phyloP scores from a whole-genome alignment of 2,888 invertebrate genomes.

The Oeneis ivallda region DNA sequence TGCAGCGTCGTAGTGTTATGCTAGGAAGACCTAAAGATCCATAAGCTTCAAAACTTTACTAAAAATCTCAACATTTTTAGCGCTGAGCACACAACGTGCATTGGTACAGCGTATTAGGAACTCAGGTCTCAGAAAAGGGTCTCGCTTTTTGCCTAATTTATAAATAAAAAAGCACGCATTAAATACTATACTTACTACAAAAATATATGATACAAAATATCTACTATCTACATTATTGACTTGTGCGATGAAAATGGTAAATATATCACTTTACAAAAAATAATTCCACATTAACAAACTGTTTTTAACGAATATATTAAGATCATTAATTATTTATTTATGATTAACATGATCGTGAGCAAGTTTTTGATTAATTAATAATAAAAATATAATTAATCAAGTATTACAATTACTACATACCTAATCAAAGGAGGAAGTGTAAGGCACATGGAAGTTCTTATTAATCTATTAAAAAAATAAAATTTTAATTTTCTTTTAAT shows the following conservation, averaged over 20 bases:
- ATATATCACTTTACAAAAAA: slow-evolving; percentile 10
- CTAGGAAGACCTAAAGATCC: too few relatives aligned
- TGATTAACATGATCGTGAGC: not conserved
- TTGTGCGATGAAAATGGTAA: slow-evolving; percentile 35
- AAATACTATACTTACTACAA: slow-evolving; percentile 46
- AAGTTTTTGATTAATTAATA: too few relatives aligned
- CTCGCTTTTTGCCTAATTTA: slow-evolving; percentile 8
- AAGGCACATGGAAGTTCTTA: too few relatives aligned
- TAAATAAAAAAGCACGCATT: slow-evolving; percentile 24
- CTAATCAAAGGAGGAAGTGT: too few relatives aligned
- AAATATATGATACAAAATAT: slow-evolving; percentile 58
- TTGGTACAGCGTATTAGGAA: not conserved
- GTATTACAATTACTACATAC: too few relatives aligned
- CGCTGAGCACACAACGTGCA: too few relatives aligned
- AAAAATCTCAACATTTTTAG: too few relatives aligned
- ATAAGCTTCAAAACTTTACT: too few relatives aligned
- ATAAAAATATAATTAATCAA: too few relatives aligned
- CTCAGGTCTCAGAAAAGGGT: not conserved
- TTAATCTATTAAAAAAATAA: too few relatives aligned
- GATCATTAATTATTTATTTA: not conserved
- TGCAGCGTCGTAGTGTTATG: too few relatives aligned
- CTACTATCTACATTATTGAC: slow-evolving; percentile 58
- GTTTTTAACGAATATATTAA: not conserved
- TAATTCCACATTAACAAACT: not conserved
- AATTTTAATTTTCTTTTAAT: too few relatives aligned